A percentile compares a stretch with the other conserved stretches of the same genome.
These are phyloP conservation scores for Argopecten irradians DNA, from an alignment of 1,140 invertebrate species.

Conservation along the genomic window DNA sequence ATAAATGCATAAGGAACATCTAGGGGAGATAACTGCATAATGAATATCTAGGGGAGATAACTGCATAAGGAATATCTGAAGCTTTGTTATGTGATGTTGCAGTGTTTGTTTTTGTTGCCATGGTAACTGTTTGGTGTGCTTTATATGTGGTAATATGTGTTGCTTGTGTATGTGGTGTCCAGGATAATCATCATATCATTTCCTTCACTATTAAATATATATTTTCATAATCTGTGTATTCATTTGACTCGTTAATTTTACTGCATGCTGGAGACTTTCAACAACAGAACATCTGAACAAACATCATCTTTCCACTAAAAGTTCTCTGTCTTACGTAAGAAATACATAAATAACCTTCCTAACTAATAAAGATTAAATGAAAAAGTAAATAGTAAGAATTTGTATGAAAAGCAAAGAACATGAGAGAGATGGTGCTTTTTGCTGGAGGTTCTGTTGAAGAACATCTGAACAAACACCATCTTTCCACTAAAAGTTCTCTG, in stretches of 20 bases:
- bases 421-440: not conserved
- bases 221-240: not conserved
- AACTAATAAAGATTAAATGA: not conserved
- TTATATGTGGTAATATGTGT: not conserved
- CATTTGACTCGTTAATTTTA: not conserved
- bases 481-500: no score
- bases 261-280: not conserved
- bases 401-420: not conserved
- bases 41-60: not conserved
- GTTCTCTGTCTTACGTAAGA: no score
- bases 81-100: not conserved
- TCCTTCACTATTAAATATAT: conserved; percentile 19
- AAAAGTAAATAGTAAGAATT: no score
- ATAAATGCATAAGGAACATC: not conserved
- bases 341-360: no score
- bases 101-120: not conserved
- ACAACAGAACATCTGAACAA: not conserved
- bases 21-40: not conserved
- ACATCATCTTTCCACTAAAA: not conserved
- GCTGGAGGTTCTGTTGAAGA: not conserved
- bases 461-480: not conserved
- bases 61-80: conserved; percentile 1
- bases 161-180: not conserved
- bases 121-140: not conserved
- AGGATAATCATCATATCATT: not conserved